Base-by-base conservation (phyloP, 2,888 invertebrate genomes). In the Pterobdella sp. region DNA sequence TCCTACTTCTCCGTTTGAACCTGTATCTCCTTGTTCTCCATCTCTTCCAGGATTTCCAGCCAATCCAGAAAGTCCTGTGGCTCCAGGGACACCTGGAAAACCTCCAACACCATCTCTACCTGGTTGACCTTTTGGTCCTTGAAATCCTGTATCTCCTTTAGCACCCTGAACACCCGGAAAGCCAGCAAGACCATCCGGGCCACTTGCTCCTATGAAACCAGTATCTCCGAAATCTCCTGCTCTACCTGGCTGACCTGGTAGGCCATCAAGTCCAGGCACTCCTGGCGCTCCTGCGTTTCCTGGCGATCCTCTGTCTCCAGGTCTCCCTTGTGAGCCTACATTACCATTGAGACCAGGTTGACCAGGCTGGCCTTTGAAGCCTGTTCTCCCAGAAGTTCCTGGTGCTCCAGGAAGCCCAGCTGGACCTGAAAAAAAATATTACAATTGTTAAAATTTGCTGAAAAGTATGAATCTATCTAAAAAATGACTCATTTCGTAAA, bases 161-260 rank as follows among this genome's bases (percentile, higher is more conserved):
- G 37, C 36, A 26, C 72, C 60, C 4, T 22, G n/a, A 56, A 22
- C 18, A 22, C 60, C 60, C 26, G 60, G 60, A 26, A 26, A 26
- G 4, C 60, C 75, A 65, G 37, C 37, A 52, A 72, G n/a, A 52
- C 76, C 76, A 37, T 64, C 29, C 10, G 68, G 49, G 29, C 73
- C 73, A 1, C 29, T 29, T 22, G 52, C 31, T 18, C 49, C 67
- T 1, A 36, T n/a, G 10, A 32, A 18, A 1, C 75, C 76, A 1
- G 49, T 31, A 3, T 65, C 68, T 0, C 76, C 76, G 36, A 34
- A 26, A n/a, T 22, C 0, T 31, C 76, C 73, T 22, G 60, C 37
- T 35, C 26, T 37, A n/a, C 67, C 67, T 67, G 67, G 42, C n/a
- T 26, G 42, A 29, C 67, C 37, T 67, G 67, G 42, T 14, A 42